Percentiles rank a stretch among this genome's conserved stretches.
phyloP scores from a whole-genome alignment of 1,140 invertebrate species.

The Harlomillsia oculata region DNA sequence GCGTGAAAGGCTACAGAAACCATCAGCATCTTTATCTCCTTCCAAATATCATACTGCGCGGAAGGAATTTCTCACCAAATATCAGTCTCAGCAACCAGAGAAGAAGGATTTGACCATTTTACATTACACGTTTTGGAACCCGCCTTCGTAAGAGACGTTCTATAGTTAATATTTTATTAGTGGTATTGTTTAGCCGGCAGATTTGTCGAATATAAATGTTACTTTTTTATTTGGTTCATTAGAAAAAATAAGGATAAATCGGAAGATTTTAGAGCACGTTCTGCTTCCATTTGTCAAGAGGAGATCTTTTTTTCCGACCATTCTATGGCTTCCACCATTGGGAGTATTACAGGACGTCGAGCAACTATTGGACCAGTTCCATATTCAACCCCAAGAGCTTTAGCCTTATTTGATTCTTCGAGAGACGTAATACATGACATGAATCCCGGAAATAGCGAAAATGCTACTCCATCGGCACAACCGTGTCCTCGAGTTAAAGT shows the following conservation, averaged over 20 bases:
- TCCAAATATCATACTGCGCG: constrained; percentile 21
- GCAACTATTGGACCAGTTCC: constrained; percentile 8
- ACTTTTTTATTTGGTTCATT: neutral
- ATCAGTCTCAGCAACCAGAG: constrained; percentile 17
- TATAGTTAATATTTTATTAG: neutral
- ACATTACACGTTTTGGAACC: constrained; percentile 35
- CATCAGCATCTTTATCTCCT: neutral
- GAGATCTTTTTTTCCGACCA: constrained; percentile 1
- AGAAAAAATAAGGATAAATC: neutral
- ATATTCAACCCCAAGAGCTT: too few relatives aligned
- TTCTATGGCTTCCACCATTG: neutral
- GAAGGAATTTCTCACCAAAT: constrained; percentile 25
- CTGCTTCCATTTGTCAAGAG: neutral
- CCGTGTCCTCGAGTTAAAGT: constrained; percentile 74
- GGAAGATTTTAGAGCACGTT: neutral
- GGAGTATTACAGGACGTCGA: neutral
- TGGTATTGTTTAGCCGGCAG: too few relatives aligned
- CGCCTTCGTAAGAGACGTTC: constrained; percentile 5
- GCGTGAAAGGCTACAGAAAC: constrained; percentile 20
- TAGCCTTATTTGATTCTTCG: too few relatives aligned
- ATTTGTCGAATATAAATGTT: neutral
- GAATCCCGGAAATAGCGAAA: constrained; percentile 2
- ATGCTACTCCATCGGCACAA: neutral
- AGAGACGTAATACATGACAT: neutral
- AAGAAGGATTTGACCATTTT: constrained; percentile 30